These are phyloP conservation scores for Caenorhabditis uteleia DNA, from an alignment of 2,888 invertebrate genomes.

Conservation along the genomic window DNA sequence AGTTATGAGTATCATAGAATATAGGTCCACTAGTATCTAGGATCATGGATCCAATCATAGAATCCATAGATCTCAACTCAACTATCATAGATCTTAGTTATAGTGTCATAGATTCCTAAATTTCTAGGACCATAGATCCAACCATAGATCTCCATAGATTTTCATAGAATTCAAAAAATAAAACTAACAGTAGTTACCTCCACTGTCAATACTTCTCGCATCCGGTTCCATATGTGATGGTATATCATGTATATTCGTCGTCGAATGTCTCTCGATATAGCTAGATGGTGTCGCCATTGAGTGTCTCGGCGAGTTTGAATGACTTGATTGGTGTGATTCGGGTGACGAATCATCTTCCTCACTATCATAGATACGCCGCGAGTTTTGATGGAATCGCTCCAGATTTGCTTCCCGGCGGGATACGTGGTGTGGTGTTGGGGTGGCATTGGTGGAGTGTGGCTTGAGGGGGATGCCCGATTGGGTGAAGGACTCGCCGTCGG, in stretches of 20 bases:
- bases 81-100: no score
- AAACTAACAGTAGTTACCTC: constrained; percentile 42
- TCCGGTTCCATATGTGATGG: constrained; percentile 37
- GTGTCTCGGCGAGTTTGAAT: constrained; percentile 49
- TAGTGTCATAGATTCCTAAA: no score
- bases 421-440: constrained; percentile 6
- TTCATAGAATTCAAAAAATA: no score
- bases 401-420: constrained; percentile 45
- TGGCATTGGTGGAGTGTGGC: constrained; percentile 14
- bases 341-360: constrained; percentile 61
- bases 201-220: constrained; percentile 53
- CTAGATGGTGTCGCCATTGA: constrained; percentile 62
- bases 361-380: constrained; percentile 30
- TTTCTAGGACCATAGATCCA: no score
- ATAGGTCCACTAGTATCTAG: no score
- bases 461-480: constrained; percentile 42
- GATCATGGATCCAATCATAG: no score
- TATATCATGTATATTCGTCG: constrained; percentile 12
- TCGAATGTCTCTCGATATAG: constrained; percentile 32
- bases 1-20: no score
- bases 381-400: constrained; percentile 41
- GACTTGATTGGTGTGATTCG: constrained; percentile 59
- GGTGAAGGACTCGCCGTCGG: constrained; percentile 47
- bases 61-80: no score
- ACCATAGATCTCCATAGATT: no score